Conservation (phyloP, 2,797 vertebrate genomes). For the Lutjanus argentimaculatus region DNA sequence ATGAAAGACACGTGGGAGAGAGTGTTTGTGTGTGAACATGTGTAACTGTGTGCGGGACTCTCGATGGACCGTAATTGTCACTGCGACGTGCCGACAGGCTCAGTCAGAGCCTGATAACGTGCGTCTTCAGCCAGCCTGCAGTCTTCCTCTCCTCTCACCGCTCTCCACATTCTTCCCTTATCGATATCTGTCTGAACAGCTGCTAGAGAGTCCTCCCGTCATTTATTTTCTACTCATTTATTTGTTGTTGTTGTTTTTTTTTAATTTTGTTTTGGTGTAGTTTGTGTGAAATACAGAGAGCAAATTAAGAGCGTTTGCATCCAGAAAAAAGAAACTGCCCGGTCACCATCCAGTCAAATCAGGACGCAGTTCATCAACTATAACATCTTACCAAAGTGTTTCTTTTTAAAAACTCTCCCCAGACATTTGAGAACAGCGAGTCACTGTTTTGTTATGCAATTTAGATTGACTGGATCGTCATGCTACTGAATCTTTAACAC, state of each 20-base stretch:
- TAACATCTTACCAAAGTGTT: slow-evolving; percentile 24
- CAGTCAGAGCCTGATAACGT: background rate
- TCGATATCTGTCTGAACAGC: slow-evolving; percentile 68
- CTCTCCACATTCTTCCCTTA: slow-evolving; percentile 47
- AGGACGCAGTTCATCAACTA: slow-evolving; percentile 20
- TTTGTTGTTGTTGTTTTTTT: slow-evolving; percentile 10
- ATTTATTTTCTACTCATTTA: slow-evolving; percentile 1
- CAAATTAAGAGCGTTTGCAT: slow-evolving; percentile 20
- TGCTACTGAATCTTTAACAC: slow-evolving; percentile 68
- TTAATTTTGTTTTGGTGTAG: slow-evolving; percentile 20
- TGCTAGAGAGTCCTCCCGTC: slow-evolving; percentile 63
- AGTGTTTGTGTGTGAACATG: slow-evolving; percentile 21
- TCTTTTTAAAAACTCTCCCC: slow-evolving; percentile 7
- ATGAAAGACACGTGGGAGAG: slow-evolving; percentile 69
- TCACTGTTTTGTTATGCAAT: slow-evolving; percentile 24
- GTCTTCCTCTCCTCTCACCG: slow-evolving; percentile 70
- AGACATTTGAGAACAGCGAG: slow-evolving; percentile 21
- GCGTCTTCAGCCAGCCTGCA: slow-evolving; percentile 46
- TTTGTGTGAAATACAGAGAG: slow-evolving; percentile 36
- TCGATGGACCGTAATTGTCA: slow-evolving; percentile 35
- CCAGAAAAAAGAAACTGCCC: background rate
- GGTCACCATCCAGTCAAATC: slow-evolving; percentile 10
- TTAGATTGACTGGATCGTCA: slow-evolving; percentile 41
- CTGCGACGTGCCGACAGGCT: slow-evolving; percentile 21
- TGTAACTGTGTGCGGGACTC: slow-evolving; percentile 48